These are phyloP conservation scores for Fulica atra DNA, from an alignment of 2,113 vertebrate genomes.

Conservation along the genomic window DNA sequence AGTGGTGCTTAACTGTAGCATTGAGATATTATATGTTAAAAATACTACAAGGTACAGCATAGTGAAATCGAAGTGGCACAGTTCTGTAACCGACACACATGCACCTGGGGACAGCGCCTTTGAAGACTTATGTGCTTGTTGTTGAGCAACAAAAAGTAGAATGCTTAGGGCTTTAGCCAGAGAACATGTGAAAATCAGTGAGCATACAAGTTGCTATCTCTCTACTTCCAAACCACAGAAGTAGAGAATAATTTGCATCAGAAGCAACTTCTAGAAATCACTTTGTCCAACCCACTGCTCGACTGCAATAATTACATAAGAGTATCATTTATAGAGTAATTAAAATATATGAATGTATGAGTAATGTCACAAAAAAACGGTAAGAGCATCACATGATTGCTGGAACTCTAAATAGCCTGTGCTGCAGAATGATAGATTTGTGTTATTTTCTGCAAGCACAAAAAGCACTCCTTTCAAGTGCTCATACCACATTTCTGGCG, in stretches of 20 bases:
- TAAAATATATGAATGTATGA: neutral
- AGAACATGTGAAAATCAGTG: neutral
- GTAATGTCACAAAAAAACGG: neutral
- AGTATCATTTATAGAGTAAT: neutral
- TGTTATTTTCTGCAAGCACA: neutral
- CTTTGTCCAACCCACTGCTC: neutral
- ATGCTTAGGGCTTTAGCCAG: neutral
- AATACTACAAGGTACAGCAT: neutral
- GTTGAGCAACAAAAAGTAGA: neutral
- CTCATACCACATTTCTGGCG: neutral
- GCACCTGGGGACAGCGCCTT: rapidly evolving
- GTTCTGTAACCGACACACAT: neutral
- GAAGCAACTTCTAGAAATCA: neutral
- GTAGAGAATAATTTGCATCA: neutral
- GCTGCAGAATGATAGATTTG: neutral
- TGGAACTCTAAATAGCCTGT: neutral
- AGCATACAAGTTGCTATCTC: neutral
- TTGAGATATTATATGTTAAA: neutral
- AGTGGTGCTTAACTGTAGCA: neutral
- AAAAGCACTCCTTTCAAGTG: neutral
- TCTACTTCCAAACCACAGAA: neutral
- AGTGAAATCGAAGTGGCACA: neutral
- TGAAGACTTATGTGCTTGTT: neutral
- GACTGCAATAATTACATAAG: neutral
- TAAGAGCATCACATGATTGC: neutral